These are phyloP conservation scores for Apocheima hispidaria DNA, from an alignment of 2,888 invertebrate genomes.

Conservation along the genomic window DNA sequence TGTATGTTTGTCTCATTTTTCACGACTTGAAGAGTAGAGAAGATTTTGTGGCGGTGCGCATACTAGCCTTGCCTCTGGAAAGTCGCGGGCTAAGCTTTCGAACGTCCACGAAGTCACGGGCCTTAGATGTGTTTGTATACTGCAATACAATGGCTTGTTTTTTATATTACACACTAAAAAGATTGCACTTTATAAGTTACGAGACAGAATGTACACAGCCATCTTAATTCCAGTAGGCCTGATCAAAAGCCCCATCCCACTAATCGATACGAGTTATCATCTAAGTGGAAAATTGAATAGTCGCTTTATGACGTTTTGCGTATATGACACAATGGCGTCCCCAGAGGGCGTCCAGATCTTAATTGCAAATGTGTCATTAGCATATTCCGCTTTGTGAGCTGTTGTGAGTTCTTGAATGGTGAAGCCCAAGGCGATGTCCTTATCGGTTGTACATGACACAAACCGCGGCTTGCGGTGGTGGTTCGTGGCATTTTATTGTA, in stretches of 20 bases:
- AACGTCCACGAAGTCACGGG: no score
- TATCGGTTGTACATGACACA: constrained; percentile 60
- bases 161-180: neutral
- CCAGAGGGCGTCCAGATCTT: constrained; percentile 78
- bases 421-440: constrained; percentile 74
- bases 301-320: constrained; percentile 59
- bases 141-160: no score
- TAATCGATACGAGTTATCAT: constrained; percentile 30
- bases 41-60: no score
- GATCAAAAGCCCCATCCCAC: constrained; percentile 32
- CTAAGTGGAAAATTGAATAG: constrained; percentile 34
- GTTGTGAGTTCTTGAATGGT: constrained; percentile 69
- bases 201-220: neutral
- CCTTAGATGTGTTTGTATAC: no score
- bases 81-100: no score
- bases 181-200: neutral
- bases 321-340: constrained; percentile 77
- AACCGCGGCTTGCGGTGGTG: constrained; percentile 28
- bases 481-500: constrained; percentile 10
- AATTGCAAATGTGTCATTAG: constrained; percentile 83
- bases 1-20: no score
- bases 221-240: neutral
- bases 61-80: no score
- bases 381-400: constrained; percentile 77
- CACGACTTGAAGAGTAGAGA: no score